Conservation (phyloP, 2,797 vertebrate species). For the Molossus alvarezi region DNA sequence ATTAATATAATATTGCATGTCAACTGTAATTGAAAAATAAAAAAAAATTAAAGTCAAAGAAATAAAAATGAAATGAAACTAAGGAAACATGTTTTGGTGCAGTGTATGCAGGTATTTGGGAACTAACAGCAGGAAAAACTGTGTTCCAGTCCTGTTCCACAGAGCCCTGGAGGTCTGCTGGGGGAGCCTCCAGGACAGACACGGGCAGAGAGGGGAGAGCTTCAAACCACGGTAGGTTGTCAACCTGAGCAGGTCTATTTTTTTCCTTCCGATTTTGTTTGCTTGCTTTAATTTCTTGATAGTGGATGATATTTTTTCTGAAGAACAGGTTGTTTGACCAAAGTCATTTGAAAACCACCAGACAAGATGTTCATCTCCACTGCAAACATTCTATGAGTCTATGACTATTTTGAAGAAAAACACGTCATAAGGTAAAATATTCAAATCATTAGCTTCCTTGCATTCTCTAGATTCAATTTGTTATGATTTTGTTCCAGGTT, state of each 20-base stretch:
- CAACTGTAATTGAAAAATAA: neutral
- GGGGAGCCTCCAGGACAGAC: neutral
- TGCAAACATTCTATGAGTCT: neutral
- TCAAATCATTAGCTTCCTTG: neutral
- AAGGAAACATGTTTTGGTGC: neutral
- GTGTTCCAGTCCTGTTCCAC: neutral
- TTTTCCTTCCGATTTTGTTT: neutral
- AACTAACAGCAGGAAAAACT: neutral
- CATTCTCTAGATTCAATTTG: neutral
- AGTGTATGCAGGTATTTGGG: neutral
- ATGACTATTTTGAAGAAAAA: constrained; percentile 30
- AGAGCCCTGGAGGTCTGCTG: neutral
- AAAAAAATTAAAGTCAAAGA: neutral
- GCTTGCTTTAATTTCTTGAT: constrained; percentile 52
- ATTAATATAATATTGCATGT: neutral
- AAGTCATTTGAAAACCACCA: neutral
- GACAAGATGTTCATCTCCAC: neutral
- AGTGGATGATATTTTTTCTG: neutral
- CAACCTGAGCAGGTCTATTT: neutral
- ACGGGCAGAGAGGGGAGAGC: neutral
- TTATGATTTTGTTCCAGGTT: neutral
- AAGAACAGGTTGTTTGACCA: constrained; percentile 18
- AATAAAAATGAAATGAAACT: neutral
- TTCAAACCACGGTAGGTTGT: neutral
- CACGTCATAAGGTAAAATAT: constrained; percentile 11